phyloP scores from a whole-genome alignment of 2,797 vertebrate genomes.

The Cottoperca gobio region DNA sequence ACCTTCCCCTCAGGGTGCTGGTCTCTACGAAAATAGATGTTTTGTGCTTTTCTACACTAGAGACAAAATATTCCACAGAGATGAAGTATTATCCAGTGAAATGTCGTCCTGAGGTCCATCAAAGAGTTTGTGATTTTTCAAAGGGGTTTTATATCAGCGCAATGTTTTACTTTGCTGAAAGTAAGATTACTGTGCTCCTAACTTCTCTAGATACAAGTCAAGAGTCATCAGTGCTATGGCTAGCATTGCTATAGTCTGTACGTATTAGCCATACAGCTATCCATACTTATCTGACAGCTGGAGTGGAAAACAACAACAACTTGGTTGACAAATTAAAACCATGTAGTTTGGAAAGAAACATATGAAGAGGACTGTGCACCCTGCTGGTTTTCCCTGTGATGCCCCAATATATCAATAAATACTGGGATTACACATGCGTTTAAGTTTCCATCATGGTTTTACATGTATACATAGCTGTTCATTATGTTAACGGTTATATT shows the following conservation, averaged over 20 bases:
- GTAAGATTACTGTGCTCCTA: background rate
- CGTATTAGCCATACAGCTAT: background rate
- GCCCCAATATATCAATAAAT: conserved; percentile 14
- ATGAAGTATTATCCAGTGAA: background rate
- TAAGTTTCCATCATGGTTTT: conserved; percentile 16
- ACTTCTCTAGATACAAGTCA: background rate
- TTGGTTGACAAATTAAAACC: conserved; percentile 2
- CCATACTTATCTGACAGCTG: background rate
- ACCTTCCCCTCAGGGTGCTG: background rate
- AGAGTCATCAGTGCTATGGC: background rate
- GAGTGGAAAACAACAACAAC: background rate
- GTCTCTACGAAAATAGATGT: background rate
- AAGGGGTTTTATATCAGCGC: background rate
- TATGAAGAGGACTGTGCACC: background rate
- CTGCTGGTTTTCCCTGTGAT: conserved; percentile 17
- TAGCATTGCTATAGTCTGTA: background rate
- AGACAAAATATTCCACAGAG: background rate
- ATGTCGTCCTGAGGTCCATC: background rate
- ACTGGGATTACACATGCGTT: background rate
- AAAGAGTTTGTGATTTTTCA: background rate
- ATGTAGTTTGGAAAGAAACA: conserved; percentile 4
- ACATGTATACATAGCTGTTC: conserved; percentile 12
- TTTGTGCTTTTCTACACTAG: background rate
- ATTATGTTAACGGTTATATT: conserved; percentile 20
- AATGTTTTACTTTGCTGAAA: background rate